phyloP scores from a whole-genome alignment of 2,113 vertebrate species.

The Bucco capensis region DNA sequence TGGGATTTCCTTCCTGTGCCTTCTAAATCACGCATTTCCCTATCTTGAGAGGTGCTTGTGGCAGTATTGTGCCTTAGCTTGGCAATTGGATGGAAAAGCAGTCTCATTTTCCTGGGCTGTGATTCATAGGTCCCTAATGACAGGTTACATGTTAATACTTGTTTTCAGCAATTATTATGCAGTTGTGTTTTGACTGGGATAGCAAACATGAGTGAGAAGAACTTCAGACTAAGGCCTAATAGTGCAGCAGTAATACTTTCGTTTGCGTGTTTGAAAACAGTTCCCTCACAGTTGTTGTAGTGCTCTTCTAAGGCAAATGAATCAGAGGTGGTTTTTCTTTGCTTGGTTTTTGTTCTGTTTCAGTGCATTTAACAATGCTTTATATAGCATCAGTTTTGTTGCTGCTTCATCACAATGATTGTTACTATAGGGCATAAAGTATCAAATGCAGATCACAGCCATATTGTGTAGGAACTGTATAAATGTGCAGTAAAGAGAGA shows the following conservation, averaged over 20 bases:
- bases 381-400: background rate
- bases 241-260: background rate
- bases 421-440: background rate
- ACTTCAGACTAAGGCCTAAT: background rate
- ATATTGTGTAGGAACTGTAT: background rate
- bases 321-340: background rate
- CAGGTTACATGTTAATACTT: constrained; percentile 7
- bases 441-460: background rate
- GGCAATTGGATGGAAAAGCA: background rate
- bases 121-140: background rate
- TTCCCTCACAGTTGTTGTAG: background rate
- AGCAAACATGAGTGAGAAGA: background rate
- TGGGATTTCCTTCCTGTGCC: background rate
- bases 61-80: background rate
- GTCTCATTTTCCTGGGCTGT: background rate
- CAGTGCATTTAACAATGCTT: background rate
- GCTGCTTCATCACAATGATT: background rate
- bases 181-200: background rate
- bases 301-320: background rate
- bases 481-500: background rate
- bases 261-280: background rate
- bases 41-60: background rate
- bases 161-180: background rate
- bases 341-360: background rate
- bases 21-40: background rate